These are phyloP conservation scores for Halictus quadricinctus DNA, from an alignment of 2,888 invertebrate species.

Conservation along the genomic window DNA sequence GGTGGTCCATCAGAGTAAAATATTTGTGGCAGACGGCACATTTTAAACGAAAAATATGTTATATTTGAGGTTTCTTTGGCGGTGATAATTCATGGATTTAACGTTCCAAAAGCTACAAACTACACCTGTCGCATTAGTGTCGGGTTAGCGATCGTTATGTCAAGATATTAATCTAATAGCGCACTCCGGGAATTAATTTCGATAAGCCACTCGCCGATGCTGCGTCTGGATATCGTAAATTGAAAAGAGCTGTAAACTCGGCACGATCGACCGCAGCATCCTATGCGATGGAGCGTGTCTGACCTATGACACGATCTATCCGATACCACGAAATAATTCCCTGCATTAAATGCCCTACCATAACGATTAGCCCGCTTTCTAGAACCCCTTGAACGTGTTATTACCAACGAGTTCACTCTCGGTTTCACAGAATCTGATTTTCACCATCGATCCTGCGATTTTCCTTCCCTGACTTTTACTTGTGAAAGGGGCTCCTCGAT, in stretches of 20 bases:
- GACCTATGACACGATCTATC: conserved; percentile 43
- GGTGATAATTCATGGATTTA: neutral
- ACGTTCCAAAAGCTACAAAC: neutral
- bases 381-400: conserved; percentile 37
- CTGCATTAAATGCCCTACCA: conserved; percentile 40
- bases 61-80: neutral
- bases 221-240: conserved; percentile 13
- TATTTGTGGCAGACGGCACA: neutral
- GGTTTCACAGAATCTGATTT: conserved; percentile 33
- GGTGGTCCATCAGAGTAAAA: neutral
- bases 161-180: conserved; percentile 23
- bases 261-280: conserved; percentile 16
- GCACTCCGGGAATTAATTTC: conserved; percentile 26
- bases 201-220: conserved; percentile 5
- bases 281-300: conserved; percentile 18
- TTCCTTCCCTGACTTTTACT: conserved; percentile 13
- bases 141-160: neutral
- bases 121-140: conserved; percentile 9
- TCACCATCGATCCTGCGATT: conserved; percentile 32
- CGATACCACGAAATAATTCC: conserved; percentile 23
- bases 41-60: neutral
- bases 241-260: conserved; percentile 25
- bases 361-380: conserved; percentile 64
- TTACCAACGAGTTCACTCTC: conserved; percentile 46
- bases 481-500: neutral